A percentile compares a stretch with the other conserved stretches of the same genome.
phyloP scores from a whole-genome alignment of 2,797 vertebrate species.

The Diplodus sargus region DNA sequence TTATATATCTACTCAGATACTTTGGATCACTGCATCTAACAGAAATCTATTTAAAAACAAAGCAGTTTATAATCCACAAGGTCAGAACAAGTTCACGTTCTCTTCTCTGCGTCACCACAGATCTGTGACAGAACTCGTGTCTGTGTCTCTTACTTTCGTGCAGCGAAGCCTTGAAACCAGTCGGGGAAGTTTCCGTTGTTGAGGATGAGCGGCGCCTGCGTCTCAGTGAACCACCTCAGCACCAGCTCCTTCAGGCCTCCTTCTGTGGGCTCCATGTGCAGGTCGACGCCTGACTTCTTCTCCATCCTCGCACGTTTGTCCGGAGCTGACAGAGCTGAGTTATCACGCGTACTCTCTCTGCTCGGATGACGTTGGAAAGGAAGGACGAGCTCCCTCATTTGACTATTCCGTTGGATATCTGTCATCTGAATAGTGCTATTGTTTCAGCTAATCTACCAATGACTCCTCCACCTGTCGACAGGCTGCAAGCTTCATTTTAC shows the following conservation, averaged over 20 bases:
- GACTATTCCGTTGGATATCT: slow-evolving; percentile 72
- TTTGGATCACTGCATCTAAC: not conserved
- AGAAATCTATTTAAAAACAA: not conserved
- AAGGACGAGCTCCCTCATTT: slow-evolving; percentile 80
- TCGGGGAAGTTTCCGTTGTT: slow-evolving; percentile 82
- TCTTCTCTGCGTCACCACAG: not conserved
- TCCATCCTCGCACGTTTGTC: slow-evolving; percentile 37
- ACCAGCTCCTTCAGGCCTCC: slow-evolving; percentile 82
- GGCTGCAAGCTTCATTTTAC: slow-evolving; percentile 44
- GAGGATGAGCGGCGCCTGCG: slow-evolving; percentile 79
- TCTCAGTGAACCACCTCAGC: slow-evolving; percentile 85
- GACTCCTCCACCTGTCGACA: not conserved
- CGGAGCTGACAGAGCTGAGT: not conserved
- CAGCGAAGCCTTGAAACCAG: slow-evolving; percentile 90
- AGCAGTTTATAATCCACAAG: not conserved
- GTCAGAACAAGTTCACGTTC: not conserved
- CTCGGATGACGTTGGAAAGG: slow-evolving; percentile 5
- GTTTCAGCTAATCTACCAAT: slow-evolving; percentile 60
- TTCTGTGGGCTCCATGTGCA: slow-evolving; percentile 21
- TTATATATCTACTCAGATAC: not conserved
- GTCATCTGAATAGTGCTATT: slow-evolving; percentile 71
- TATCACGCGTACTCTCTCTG: not conserved
- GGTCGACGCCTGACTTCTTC: not conserved
- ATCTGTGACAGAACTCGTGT: not conserved
- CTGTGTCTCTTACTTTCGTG: slow-evolving; percentile 86